Evolutionary conservation across 2,113 vertebrate species (phyloP), one percentile per base, ranked within the genome.

Genomic region (Tychaedon coryphoeus): DNA sequence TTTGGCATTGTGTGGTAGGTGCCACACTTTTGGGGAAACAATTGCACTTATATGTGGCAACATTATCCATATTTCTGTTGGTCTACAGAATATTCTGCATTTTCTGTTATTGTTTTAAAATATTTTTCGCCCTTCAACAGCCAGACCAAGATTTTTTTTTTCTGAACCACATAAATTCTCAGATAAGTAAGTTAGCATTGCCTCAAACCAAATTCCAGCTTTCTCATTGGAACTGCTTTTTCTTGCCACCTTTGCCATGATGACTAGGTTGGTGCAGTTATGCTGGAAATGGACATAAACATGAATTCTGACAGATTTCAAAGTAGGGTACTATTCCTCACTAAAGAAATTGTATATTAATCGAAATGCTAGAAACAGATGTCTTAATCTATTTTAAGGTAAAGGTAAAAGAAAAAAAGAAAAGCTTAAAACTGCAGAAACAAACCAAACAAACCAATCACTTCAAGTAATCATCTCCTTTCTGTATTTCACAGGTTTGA

Each of bases 401-500:
- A 33, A 64, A 61, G 17, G 13, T 23, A 58, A 56, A 66, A 64
- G 29, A 9, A 42, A 67, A 53, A 42, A 67, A 53, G 67, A 53
- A 29, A 42, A 28, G 8, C 29, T 62, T 64, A 48, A 58, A 90
- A n/a, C 6, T n/a, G 36, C 10, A 85, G 24, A 42, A 91, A 77
- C 8, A 69, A 86, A 36, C 3, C 13, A 33, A 75, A 88, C 54
- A 92, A 82, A 19, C 19, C 14, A 86, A 23, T n/a, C 26, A 47
- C 69, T 80, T 48, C 45, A 66, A 53, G 26, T 60, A 22, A 74
- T 28, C 22, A 16, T 38, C 9, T 51, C 40, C 38, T 36, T 94
- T 90, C 40, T 75, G 0, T 90, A 62, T 94, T 96, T 89, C 65
- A 48, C 31, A 98, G 97, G 97, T 87, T 91, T 98, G 83, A 96